Conservation (phyloP, 2,113 vertebrate species). For the Elachura formosa region DNA sequence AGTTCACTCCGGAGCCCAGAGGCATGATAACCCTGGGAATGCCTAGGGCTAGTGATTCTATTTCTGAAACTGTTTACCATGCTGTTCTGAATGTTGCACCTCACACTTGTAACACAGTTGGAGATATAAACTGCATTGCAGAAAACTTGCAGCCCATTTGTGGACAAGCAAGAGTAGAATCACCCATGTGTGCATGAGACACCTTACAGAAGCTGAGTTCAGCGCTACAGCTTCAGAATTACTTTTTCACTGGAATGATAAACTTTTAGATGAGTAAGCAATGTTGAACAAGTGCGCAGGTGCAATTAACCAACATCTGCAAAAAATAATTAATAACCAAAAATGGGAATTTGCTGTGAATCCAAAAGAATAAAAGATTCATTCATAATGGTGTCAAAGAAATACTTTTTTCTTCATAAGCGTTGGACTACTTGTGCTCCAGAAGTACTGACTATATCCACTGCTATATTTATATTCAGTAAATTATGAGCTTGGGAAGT, state of each 20-base stretch:
- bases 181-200: neutral
- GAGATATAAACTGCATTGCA: neutral
- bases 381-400: neutral
- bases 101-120: neutral
- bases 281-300: neutral
- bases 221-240: neutral
- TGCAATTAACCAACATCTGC: neutral
- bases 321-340: neutral
- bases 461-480: neutral
- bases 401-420: neutral
- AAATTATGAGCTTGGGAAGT: neutral
- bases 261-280: neutral
- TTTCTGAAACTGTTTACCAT: neutral
- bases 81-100: neutral
- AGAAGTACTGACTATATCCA: neutral
- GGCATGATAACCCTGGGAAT: neutral
- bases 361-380: neutral
- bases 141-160: neutral
- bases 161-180: neutral
- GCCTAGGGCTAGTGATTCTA: neutral
- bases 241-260: neutral
- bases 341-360: neutral
- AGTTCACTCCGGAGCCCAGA: neutral
- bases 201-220: neutral
- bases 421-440: neutral